phyloP scores from a whole-genome alignment of 37 sponge, comb jelly and placozoan genomes.

The Diacarnus erythraeanus region DNA sequence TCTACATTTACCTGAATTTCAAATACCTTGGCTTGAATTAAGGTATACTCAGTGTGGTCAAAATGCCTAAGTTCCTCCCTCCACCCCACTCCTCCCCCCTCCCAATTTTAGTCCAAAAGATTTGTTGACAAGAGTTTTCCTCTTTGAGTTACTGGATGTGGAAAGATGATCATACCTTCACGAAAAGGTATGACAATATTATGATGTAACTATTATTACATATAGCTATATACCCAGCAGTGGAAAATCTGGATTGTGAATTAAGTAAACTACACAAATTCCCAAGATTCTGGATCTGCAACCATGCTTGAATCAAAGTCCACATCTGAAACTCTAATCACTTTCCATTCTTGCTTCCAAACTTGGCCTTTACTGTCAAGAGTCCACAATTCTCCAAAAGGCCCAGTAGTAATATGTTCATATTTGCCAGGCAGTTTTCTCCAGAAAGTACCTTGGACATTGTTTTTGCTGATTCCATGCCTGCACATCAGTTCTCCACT shows the following conservation, averaged over 20 bases:
- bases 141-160: constrained; percentile 43
- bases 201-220: not conserved
- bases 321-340: constrained; percentile 24
- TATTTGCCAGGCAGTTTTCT: constrained; percentile 72
- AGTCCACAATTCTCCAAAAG: constrained; percentile 71
- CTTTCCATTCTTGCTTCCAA: constrained; percentile 43
- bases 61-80: not conserved
- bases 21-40: constrained; percentile 25
- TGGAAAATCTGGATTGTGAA: no score
- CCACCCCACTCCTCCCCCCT: no score
- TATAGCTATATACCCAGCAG: not conserved
- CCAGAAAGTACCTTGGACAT: constrained; percentile 85
- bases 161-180: constrained; percentile 38
- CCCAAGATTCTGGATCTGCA: constrained; percentile 20
- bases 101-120: constrained; percentile 22
- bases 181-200: not conserved
- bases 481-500: constrained; percentile 68
- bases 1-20: constrained; percentile 30
- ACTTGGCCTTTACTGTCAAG: constrained; percentile 58
- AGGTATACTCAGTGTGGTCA: constrained; percentile 15
- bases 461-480: constrained; percentile 65
- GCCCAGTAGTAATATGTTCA: constrained; percentile 52
- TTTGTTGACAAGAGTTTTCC: constrained; percentile 34
- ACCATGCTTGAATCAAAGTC: constrained; percentile 4
- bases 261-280: constrained; percentile 22